Percentiles rank a stretch among this genome's conserved stretches.
phyloP scores from a whole-genome alignment of 1,140 invertebrate species.

The Tribolium castaneum region DNA sequence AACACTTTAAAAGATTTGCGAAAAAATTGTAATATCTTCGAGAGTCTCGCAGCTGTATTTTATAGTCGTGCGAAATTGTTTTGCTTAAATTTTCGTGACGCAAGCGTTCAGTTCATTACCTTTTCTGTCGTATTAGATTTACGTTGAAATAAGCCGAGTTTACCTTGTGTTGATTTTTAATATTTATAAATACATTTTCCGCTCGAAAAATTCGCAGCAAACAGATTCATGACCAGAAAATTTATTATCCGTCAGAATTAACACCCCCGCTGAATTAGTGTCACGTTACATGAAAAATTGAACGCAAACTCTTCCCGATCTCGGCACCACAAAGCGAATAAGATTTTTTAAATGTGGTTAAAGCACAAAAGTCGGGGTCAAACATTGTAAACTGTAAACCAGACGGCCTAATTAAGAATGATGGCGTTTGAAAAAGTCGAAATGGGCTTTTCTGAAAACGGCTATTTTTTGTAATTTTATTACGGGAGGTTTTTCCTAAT shows the following conservation, averaged over 20 bases:
- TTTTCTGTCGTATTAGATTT: too few relatives aligned
- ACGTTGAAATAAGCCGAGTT: too few relatives aligned
- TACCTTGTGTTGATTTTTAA: not conserved
- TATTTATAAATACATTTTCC: too few relatives aligned
- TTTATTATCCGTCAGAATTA: not conserved
- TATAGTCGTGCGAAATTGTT: too few relatives aligned
- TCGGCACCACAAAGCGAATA: not conserved
- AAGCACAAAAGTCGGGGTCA: not conserved
- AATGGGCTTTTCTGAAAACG: not conserved
- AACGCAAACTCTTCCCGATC: not conserved
- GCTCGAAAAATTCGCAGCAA: not conserved
- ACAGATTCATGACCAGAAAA: not conserved
- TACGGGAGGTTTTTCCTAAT: too few relatives aligned
- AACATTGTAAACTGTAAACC: not conserved
- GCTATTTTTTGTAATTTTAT: too few relatives aligned
- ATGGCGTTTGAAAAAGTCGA: not conserved
- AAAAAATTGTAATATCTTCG: not conserved
- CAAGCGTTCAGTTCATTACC: too few relatives aligned
- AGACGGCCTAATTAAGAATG: not conserved
- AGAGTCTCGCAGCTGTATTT: too few relatives aligned
- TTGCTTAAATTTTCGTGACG: too few relatives aligned
- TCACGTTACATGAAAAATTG: not conserved
- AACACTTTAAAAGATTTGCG: not conserved
- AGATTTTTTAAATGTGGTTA: not conserved
- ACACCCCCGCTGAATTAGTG: not conserved